Evolutionary conservation across 2,888 invertebrate genomes (phyloP).

Genomic region (Meiosimyza platycephala): DNA sequence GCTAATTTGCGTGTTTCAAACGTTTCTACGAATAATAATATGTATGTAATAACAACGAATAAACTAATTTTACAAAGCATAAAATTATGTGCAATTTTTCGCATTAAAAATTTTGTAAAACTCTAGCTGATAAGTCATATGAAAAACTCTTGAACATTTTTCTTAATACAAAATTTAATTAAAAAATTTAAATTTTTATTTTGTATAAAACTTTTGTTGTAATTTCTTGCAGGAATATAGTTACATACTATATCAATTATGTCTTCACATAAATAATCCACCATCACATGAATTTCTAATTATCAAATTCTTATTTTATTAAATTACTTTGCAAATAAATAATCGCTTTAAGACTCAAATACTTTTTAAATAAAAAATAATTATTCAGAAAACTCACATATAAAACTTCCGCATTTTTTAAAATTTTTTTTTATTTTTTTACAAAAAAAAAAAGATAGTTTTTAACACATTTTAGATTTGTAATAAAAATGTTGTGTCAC

Average conservation of each 20-base stretch:
- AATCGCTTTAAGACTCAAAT: not conserved
- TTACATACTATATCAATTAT: no score
- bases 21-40: no score
- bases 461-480: not conserved
- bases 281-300: no score
- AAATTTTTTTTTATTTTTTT: not conserved
- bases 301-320: not conserved
- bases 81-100: not conserved
- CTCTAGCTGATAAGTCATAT: no score
- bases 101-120: not conserved
- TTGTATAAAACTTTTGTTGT: no score
- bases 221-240: no score
- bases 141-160: not conserved
- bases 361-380: not conserved
- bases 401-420: conserved; percentile 44
- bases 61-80: no score
- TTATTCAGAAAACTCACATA: conserved; percentile 39
- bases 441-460: conserved; percentile 14
- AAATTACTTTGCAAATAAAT: conserved; percentile 14
- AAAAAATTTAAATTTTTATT: not conserved
- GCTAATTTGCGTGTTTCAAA: no score
- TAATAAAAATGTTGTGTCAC: not conserved
- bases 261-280: no score
- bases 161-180: not conserved
- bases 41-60: no score